phyloP scores from a whole-genome alignment of 2,113 vertebrate genomes.

The Coturnix japonica region DNA sequence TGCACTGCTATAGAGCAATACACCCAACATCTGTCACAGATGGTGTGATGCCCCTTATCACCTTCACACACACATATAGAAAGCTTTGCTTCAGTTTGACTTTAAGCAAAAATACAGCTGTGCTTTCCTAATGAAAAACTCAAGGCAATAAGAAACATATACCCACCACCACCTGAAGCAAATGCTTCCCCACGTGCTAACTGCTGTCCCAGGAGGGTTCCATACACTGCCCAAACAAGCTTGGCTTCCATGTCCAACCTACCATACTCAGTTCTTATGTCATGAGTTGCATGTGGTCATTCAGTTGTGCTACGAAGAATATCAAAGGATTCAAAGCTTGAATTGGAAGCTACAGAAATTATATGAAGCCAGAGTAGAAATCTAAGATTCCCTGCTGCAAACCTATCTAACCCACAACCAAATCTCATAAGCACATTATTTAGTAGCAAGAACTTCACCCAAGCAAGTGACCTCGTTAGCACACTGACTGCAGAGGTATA shows the following conservation, averaged over 20 bases:
- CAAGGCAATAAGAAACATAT: background rate
- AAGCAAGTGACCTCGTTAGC: background rate
- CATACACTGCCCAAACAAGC: background rate
- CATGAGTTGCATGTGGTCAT: background rate
- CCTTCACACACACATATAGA: fast-evolving
- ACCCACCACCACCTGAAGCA: background rate
- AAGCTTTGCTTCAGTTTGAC: background rate
- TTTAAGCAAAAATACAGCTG: background rate
- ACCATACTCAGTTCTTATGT: background rate
- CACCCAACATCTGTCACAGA: background rate
- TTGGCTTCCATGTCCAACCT: background rate
- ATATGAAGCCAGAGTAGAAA: background rate
- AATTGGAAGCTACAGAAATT: background rate
- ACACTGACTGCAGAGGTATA: background rate
- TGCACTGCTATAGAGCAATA: fast-evolving
- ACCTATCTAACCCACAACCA: fast-evolving
- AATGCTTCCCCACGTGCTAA: background rate
- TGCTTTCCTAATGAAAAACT: background rate
- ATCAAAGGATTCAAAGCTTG: background rate
- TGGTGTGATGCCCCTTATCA: background rate
- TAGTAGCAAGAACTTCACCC: background rate
- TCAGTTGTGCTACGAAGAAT: background rate
- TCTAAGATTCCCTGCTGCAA: background rate
- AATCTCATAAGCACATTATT: background rate
- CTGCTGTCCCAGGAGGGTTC: background rate